Conservation (phyloP, 2,113 vertebrate species). For the Octodon degus region DNA sequence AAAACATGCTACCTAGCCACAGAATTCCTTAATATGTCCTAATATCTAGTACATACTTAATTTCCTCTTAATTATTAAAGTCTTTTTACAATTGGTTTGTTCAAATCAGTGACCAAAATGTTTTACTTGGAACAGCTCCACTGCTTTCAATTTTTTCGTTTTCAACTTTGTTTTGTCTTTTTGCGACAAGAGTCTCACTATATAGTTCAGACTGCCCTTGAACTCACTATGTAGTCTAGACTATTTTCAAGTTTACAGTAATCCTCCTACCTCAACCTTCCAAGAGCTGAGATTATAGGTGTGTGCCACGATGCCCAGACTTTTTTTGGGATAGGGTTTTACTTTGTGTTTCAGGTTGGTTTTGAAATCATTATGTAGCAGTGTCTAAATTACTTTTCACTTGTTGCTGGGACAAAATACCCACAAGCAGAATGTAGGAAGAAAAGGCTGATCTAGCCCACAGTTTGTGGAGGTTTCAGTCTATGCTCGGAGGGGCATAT, state of each 20-base stretch:
- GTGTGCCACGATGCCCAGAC: too few species aligned
- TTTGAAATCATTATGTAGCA: background rate
- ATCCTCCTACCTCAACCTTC: too few species aligned
- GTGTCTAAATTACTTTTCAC: too few species aligned
- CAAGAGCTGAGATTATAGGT: too few species aligned
- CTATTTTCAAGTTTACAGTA: too few species aligned
- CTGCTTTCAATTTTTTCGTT: background rate
- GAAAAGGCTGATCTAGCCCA: too few species aligned
- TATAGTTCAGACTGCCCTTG: too few species aligned
- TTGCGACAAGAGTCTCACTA: background rate
- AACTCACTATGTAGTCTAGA: too few species aligned
- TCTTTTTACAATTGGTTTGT: slow-evolving; percentile 4
- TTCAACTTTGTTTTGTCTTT: background rate
- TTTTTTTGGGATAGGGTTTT: background rate
- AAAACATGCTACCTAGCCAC: slow-evolving; percentile 27
- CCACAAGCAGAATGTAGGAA: too few species aligned
- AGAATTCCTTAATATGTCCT: slow-evolving; percentile 12
- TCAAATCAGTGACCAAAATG: slow-evolving; percentile 14
- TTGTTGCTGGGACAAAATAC: too few species aligned
- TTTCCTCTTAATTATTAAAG: background rate
- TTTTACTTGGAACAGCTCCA: background rate
- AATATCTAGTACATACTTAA: background rate
- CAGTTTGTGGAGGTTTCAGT: too few species aligned
- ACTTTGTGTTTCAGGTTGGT: background rate
- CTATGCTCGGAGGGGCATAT: too few species aligned